Base-by-base conservation (phyloP, 2,797 vertebrate species). In the Fistularia tabacaria region DNA sequence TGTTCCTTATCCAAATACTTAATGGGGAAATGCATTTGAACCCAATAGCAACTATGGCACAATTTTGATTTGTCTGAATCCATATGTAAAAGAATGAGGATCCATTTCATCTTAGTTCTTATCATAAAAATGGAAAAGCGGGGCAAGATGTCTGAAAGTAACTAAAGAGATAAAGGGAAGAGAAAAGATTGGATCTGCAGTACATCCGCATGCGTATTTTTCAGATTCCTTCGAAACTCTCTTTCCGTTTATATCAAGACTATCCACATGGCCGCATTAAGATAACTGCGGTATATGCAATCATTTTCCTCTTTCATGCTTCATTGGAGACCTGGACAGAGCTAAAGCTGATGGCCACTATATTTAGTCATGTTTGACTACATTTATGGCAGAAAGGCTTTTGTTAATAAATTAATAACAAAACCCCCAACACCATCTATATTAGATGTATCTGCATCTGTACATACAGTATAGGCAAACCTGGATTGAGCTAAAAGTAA, bases 261-360 rank as follows among this genome's bases (percentile, higher is more conserved):
- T 46, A 56, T 49, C 73, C 52, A 46, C 45, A 10, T 68, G 69
- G 49, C 40, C 59, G 64, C 43, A 42, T 48, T 4, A 40, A 57
- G 62, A 76, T 76, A 79, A 66, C 71, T 71, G 12, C 15, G 37
- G 15, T 46, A 46, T 47, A 66, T 59, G 69, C 67, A 80, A 77
- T 83, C 53, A 74, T 77, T 65, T 54, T 62, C 54, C 74, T 51
- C 58, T 62, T 81, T 82, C 69, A 77, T 67, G 80, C 71, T 72
- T 79, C 73, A 68, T 45, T 67, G 45, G 54, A 65, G 53, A 50
- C 59, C 49, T 64, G 63, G 64, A 71, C 60, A 59, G 46, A 42
- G 51, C 62, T 54, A 25, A 51, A 62, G 59, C 64, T 69, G 51
- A 53, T n/a, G 40, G 58, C 64, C 42, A 38, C 59, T 39, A 25